Evolutionary conservation across 2,797 vertebrate species (phyloP), one percentile per base, ranked within the genome.

Genomic region (Artibeus lituratus): DNA sequence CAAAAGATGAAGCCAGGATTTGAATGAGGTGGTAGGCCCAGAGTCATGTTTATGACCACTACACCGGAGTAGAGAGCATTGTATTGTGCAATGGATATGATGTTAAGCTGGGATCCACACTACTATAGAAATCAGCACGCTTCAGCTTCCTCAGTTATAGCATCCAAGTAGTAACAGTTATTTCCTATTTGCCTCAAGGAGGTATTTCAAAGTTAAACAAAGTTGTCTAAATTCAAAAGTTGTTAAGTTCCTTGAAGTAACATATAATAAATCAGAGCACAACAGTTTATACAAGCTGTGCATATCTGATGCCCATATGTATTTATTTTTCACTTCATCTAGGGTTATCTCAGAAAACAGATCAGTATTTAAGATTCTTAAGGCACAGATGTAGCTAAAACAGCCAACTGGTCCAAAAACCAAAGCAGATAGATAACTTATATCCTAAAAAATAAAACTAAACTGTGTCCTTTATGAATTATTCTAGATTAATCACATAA

Each of bases 261-360:
- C 70, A 96, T 91, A 94, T 44, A 94, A 96, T 96, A 96, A 92
- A 87, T 96, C 62, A 81, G 83, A 94, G 39, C 62, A 85, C 51
- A 84, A 87, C 21, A 85, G 70, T 94, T 94, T 93, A 90, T 39
- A 90, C 11, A 59, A 88, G 22, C 59, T 92, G 16, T 94, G 59
- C 73, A 70, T 95, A 55, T 91, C 84, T 93, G 80, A 95, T 85
- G 76, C 35, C 65, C 70, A 29, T 57, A 78, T 76, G 49, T 96
- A 81, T 90, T 96, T 95, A 82, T 90, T 97, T 97, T 94, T 55
- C 37, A 85, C 59, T 97, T 89, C 29, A 87, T 87, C 65, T 85
- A 80, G 74, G 24, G 69, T 67, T 91, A 86, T 78, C 39, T 92
- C 85, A 97, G 77, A 96, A 97, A 83, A 4, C 5, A 83, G 35